Evolutionary conservation across 2,888 invertebrate genomes (phyloP).

Genomic region (Lasioglossum malachurum): DNA sequence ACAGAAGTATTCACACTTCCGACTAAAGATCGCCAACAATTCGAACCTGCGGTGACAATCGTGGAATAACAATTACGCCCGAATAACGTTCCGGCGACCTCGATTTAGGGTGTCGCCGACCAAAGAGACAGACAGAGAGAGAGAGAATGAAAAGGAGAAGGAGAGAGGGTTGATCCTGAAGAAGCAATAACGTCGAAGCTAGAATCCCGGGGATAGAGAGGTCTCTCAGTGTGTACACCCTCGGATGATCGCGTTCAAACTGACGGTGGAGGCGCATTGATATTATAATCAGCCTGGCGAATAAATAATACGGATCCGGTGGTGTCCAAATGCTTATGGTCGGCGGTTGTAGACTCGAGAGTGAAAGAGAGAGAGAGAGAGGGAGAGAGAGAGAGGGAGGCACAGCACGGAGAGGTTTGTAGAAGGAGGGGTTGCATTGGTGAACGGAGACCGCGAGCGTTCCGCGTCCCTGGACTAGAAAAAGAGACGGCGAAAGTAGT

Average conservation of each 20-base stretch:
- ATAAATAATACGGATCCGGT: background rate
- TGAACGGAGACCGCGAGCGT: background rate
- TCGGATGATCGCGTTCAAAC: background rate
- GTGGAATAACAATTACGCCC: background rate
- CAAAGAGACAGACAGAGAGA: background rate
- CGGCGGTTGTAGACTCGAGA: background rate
- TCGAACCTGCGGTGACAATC: background rate
- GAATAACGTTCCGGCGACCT: background rate
- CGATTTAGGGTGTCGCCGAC: background rate
- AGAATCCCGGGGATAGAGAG: background rate
- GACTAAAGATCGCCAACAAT: too few species aligned
- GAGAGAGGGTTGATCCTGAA: background rate
- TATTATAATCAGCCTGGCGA: background rate
- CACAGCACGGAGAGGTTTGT: background rate
- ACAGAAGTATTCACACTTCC: too few species aligned
- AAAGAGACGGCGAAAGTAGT: constrained; percentile 4
- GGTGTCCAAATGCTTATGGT: background rate
- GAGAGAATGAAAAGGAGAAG: background rate
- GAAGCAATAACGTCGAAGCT: background rate
- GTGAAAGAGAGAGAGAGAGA: background rate
- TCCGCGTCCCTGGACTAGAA: background rate
- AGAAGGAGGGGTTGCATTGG: background rate
- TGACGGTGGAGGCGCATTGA: background rate
- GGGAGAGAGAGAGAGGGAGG: background rate
- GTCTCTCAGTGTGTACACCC: background rate